Conservation (phyloP, 37 sponge, comb jelly and placozoan genomes). For the Crambe crambe region DNA sequence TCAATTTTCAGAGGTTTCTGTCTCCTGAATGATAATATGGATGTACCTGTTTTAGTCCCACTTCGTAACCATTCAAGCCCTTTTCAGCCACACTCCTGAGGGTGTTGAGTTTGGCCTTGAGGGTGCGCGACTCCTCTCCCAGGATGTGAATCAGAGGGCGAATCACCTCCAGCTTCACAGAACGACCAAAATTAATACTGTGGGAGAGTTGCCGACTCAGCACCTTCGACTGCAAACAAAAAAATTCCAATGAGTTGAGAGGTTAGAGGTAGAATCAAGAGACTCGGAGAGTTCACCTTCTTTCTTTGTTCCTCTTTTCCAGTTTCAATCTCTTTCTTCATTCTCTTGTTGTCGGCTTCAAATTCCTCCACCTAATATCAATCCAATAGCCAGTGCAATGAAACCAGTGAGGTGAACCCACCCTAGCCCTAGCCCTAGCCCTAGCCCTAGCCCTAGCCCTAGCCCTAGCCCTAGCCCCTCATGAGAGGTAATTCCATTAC, state of each 20-base stretch:
- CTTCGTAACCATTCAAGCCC: constrained; percentile 11
- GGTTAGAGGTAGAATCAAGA: not conserved
- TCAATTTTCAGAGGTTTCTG: no score
- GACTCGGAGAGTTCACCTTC: constrained; percentile 17
- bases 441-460: no score
- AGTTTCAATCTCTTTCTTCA: constrained; percentile 36
- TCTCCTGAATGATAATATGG: no score
- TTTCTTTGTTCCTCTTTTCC: constrained; percentile 28
- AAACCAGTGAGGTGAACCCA: no score
- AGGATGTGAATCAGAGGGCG: constrained; percentile 28
- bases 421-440: no score
- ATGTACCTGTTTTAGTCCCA: constrained; percentile 21
- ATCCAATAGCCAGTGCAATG: not conserved
- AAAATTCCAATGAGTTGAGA: not conserved
- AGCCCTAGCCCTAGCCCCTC: no score
- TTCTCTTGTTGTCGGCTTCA: constrained; percentile 27
- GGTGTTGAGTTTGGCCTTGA: constrained; percentile 33
- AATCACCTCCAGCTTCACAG: not conserved
- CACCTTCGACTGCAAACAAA: constrained; percentile 14
- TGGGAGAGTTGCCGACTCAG: constrained; percentile 9
- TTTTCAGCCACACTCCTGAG: constrained; percentile 31
- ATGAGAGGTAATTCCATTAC: no score
- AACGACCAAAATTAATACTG: not conserved
- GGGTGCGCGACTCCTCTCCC: constrained; percentile 21
- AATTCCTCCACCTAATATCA: constrained; percentile 44